These are phyloP conservation scores for Rhinopomastus cyanomelas DNA, from an alignment of 2,113 vertebrate species.

Conservation along the genomic window DNA sequence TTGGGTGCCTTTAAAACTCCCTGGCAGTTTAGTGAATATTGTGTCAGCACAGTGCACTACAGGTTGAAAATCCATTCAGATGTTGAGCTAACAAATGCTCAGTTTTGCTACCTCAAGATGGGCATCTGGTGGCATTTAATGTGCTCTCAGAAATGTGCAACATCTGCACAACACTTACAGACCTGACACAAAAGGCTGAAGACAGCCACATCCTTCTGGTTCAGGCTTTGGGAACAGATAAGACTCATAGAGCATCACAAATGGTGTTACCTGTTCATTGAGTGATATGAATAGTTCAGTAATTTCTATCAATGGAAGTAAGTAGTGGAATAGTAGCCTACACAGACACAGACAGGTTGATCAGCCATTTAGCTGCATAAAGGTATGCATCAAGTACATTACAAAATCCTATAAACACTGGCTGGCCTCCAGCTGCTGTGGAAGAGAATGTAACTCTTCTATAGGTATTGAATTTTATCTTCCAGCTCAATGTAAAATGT, in stretches of 20 bases:
- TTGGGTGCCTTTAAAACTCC: background rate
- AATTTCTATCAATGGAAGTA: background rate
- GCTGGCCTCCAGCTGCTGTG: background rate
- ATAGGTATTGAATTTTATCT: background rate
- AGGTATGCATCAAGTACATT: background rate
- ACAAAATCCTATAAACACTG: background rate
- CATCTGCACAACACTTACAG: background rate
- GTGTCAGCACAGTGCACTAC: rapidly evolving
- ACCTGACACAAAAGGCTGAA: background rate
- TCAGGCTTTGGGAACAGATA: background rate
- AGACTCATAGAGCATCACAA: background rate
- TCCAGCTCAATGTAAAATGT: background rate
- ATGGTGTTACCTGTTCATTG: background rate
- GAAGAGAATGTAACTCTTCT: background rate
- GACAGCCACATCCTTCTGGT: background rate
- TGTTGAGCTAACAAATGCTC: background rate
- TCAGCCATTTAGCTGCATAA: background rate
- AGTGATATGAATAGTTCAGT: background rate
- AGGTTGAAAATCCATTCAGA: background rate
- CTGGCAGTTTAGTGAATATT: background rate
- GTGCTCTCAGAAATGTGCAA: background rate
- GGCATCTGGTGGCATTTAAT: background rate
- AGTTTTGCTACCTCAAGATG: background rate
- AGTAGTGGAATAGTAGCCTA: background rate
- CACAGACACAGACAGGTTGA: background rate